These are phyloP conservation scores for Sphaeramia orbicularis DNA, from an alignment of 2,797 vertebrate genomes.

Conservation along the genomic window DNA sequence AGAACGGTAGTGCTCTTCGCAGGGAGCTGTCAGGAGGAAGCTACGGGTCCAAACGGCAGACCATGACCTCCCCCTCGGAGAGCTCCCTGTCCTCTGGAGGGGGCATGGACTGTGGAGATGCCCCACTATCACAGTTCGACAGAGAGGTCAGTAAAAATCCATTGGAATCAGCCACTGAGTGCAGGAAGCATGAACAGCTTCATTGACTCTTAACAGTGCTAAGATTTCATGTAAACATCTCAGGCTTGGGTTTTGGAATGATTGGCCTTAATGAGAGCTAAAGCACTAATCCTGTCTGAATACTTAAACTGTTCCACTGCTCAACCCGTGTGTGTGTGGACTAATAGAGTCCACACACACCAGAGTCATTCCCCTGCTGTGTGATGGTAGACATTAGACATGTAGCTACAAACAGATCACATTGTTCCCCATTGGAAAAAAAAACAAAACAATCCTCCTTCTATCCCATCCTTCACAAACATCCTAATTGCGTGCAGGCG, in stretches of 20 bases:
- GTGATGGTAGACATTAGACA: slow-evolving; percentile 27
- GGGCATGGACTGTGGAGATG: slow-evolving; percentile 93
- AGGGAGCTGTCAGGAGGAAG: slow-evolving; percentile 93
- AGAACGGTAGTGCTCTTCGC: slow-evolving; percentile 95
- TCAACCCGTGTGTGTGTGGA: not conserved
- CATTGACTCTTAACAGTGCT: slow-evolving; percentile 25
- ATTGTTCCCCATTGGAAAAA: slow-evolving; percentile 18
- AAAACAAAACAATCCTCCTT: slow-evolving; percentile 33
- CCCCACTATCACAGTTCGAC: slow-evolving; percentile 93
- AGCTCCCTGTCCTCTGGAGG: slow-evolving; percentile 97
- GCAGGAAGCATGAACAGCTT: slow-evolving; percentile 19
- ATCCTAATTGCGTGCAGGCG: slow-evolving; percentile 41
- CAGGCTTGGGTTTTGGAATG: not conserved
- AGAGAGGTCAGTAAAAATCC: slow-evolving; percentile 89
- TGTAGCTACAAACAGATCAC: slow-evolving; percentile 15
- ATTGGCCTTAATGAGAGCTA: not conserved
- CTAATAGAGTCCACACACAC: too few relatives aligned
- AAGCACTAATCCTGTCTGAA: slow-evolving; percentile 14
- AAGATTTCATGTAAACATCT: not conserved
- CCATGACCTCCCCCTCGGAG: slow-evolving; percentile 96
- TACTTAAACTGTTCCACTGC: not conserved
- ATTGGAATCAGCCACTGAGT: not conserved
- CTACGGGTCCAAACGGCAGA: slow-evolving; percentile 91
- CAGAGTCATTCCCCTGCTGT: slow-evolving; percentile 20
- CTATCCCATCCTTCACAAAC: slow-evolving; percentile 57